Base-by-base conservation (phyloP, 2,888 invertebrate genomes). In the Smittia sp. region DNA sequence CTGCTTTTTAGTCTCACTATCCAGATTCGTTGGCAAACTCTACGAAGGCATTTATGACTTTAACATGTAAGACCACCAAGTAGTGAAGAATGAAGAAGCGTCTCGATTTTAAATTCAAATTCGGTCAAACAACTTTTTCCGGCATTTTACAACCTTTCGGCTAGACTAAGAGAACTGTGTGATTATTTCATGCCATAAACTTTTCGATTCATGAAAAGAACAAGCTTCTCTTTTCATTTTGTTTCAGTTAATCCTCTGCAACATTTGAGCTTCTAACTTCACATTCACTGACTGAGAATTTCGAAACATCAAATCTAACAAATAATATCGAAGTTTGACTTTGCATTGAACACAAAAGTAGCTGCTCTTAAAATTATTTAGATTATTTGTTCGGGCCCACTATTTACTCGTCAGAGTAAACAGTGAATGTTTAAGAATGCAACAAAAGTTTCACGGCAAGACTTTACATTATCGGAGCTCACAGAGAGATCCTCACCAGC, bases 81-180 rank as follows among this genome's bases (percentile, higher is more conserved):
- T 72, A 72, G 62, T n/a, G 15, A 38, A n/a, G n/a, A n/a, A 32
- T 52, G 6, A 13, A 46, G 13, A 46, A 58, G 18, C 20, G 58
- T 58, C 58, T 58, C 46, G 1, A 72, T 72, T 72, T 72, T 39
- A 62, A 72, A 72, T 38, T 72, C 62, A 62, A 62, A 72, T 72
- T 62, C n/a, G 25, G 39, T 58, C n/a, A 9, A 58, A 58, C 18
- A 18, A 20, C 7, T 58, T 58, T 22, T 58, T 58, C 22, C 58
- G 20, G 58, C 13, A 18, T 46, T 46, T 69, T 69, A 41, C 52
- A 25, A 52, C 68, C 58, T 58, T 46, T 69, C 52, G 68, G 25
- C 68, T 69, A 69, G 68, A 69, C 68, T 22, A 41, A 24, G 15
- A 22, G 27, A 24, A 13, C 52, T 52, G 68, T 69, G 68, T 69